A percentile compares a stretch with the other conserved stretches of the same genome.
phyloP scores from a whole-genome alignment of 2,888 invertebrate species.

The Diabrotica balteata region DNA sequence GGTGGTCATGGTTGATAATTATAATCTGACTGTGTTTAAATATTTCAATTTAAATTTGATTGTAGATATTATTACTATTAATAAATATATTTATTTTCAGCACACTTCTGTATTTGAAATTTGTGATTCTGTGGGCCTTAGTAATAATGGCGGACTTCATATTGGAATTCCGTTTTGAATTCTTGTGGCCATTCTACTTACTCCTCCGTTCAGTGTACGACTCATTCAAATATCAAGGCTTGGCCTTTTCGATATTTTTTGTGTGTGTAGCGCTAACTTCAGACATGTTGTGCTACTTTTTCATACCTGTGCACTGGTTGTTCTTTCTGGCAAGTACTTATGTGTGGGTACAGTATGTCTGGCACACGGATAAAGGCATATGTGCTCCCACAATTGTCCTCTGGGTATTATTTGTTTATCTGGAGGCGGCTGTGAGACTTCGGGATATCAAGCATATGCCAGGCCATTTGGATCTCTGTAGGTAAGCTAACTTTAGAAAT shows the following conservation, averaged over 20 bases:
- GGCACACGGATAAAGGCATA: constrained; percentile 92
- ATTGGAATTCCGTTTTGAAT: constrained; percentile 98
- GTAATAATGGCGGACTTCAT: constrained; percentile 95
- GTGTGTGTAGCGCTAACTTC: constrained; percentile 97
- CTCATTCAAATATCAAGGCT: constrained; percentile 97
- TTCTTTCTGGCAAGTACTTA: constrained; percentile 98
- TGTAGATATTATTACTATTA: too few relatives aligned
- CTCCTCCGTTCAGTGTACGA: constrained; percentile 94
- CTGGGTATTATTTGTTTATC: constrained; percentile 93
- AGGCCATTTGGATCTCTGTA: constrained; percentile 86
- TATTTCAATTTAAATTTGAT: too few relatives aligned
- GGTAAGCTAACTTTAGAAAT: constrained; percentile 53
- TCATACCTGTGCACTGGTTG: constrained; percentile 97
- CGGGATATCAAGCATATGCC: constrained; percentile 84
- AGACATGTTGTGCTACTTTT: constrained; percentile 98
- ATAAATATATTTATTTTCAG: constrained; percentile 68
- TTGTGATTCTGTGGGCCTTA: constrained; percentile 92
- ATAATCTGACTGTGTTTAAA: too few relatives aligned
- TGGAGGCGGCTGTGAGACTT: constrained; percentile 89
- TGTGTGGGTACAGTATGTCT: constrained; percentile 98
- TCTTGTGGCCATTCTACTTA: constrained; percentile 98
- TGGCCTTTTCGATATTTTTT: constrained; percentile 98
- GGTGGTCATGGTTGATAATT: too few relatives aligned
- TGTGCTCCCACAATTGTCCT: constrained; percentile 93
- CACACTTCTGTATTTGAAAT: constrained; percentile 92